Conservation (phyloP, 1,140 invertebrate species). For the Brachystomella parvula region DNA sequence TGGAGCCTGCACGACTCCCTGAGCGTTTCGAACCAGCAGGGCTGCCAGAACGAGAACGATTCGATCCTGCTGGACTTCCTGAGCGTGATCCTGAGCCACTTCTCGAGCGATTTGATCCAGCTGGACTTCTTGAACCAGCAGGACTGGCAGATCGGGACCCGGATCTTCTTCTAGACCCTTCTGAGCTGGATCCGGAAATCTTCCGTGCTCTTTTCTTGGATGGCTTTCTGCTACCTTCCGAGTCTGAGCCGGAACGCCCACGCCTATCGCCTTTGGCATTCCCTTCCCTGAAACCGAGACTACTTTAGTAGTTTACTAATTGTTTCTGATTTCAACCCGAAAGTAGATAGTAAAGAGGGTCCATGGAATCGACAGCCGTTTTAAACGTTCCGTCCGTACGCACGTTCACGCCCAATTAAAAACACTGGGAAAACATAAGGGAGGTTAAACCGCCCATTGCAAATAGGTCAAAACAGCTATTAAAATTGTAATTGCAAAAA, state of each 20-base stretch:
- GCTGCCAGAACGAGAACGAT: not conserved
- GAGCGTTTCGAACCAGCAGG: constrained; percentile 39
- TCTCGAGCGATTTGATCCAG: constrained; percentile 30
- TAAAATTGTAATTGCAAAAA: no score
- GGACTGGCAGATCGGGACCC: constrained; percentile 37
- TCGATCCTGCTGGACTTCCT: constrained; percentile 24
- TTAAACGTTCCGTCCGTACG: no score
- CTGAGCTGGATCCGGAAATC: constrained; percentile 26
- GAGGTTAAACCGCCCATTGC: no score
- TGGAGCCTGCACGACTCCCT: constrained; percentile 42
- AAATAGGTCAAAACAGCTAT: no score
- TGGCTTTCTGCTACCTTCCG: constrained; percentile 18
- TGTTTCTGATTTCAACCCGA: no score
- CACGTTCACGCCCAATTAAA: no score
- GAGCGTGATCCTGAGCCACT: constrained; percentile 38
- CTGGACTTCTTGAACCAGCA: constrained; percentile 32
- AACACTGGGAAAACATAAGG: no score
- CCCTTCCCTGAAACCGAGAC: constrained; percentile 38
- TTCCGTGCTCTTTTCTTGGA: constrained; percentile 39
- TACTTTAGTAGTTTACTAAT: no score
- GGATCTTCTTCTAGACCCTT: constrained; percentile 39
- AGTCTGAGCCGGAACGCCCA: constrained; percentile 31
- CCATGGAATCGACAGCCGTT: no score
- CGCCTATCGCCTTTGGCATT: constrained; percentile 38
- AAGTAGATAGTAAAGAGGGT: no score